These are phyloP conservation scores for Congeria kusceri DNA, from an alignment of 2,888 invertebrate genomes.

Conservation along the genomic window DNA sequence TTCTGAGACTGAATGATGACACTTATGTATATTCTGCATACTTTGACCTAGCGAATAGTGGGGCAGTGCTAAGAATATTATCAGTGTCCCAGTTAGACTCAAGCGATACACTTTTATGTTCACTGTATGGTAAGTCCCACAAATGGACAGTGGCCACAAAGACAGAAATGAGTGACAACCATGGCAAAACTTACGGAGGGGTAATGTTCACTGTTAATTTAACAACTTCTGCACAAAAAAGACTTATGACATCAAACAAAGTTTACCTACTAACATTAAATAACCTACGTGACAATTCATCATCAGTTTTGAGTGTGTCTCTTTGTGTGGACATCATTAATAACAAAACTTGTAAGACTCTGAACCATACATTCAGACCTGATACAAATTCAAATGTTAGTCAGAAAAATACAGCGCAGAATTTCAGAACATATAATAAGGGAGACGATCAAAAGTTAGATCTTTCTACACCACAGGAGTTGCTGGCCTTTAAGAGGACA, in stretches of 20 bases:
- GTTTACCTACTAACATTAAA: conserved; percentile 48
- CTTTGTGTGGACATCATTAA: conserved; percentile 32
- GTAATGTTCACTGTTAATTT: conserved; percentile 65
- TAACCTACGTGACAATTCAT: conserved; percentile 13
- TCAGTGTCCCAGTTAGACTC: conserved; percentile 63
- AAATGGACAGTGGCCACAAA: conserved; percentile 57
- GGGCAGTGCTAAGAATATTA: conserved; percentile 63
- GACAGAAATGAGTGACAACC: conserved; percentile 84
- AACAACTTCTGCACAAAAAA: too few species aligned
- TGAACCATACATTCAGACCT: too few species aligned
- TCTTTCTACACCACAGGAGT: not conserved
- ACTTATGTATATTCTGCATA: conserved; percentile 75
- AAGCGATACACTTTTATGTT: conserved; percentile 63
- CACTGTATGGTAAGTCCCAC: conserved; percentile 56
- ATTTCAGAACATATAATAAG: not conserved
- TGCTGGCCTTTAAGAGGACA: not conserved
- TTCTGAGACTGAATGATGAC: conserved; percentile 37
- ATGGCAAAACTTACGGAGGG: conserved; percentile 81
- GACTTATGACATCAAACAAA: conserved; percentile 34
- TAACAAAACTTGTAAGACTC: too few species aligned
- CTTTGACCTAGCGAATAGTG: conserved; percentile 70
- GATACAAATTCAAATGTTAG: too few species aligned
- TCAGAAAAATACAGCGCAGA: too few species aligned
- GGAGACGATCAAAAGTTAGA: not conserved
- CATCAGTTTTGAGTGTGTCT: conserved; percentile 16